Base-by-base conservation (phyloP, 2,113 vertebrate species). In the Petroica traversi region DNA sequence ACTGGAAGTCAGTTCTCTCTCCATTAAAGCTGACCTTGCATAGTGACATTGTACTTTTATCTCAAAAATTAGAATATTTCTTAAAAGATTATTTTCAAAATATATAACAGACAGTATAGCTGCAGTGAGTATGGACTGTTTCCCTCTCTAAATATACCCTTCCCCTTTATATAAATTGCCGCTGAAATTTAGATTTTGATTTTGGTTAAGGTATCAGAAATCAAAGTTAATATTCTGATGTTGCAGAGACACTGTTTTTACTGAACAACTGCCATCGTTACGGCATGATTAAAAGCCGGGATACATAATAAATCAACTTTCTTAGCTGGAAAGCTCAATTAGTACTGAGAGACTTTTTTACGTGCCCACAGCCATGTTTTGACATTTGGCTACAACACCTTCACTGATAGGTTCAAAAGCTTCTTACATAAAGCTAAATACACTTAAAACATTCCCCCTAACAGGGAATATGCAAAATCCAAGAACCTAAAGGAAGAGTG, bases 11-110 rank as follows among this genome's bases (percentile, higher is more conserved):
- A 81, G 29, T 41, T 91, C 77, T 85, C 62, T 69, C 62, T 82
- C 84, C 89, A 91, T 85, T 94, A 96, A 95, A 72, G 62, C 51
- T 97, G 93, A 95, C 89, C 87, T 89, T 95, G 94, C 58, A 76
- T 9, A 55, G 33, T 73, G 85, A 88, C 85, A 93, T 1, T 51
- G 80, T 74, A 91, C 78, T 94, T 95, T 85, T 71, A 88, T 93
- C 87, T 94, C 66, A 91, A 87, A 88, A 96, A 85, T 88, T 51
- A 89, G 71, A 89, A 83, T n/a, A 57, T 24, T 79, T 79, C 61
- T 2, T 1, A 89, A 81, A 74, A 84, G 14, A 81, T 33, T 86
- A 43, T 76, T 86, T 93, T 81, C 8, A 26, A 94, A 81, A 55
- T 61, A 68, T 16, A 3, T 59, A 92, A 64, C 45, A 79, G 38